A percentile compares a stretch with the other conserved stretches of the same genome.
phyloP scores from a whole-genome alignment of 2,888 invertebrate species.

The Noctua janthina region DNA sequence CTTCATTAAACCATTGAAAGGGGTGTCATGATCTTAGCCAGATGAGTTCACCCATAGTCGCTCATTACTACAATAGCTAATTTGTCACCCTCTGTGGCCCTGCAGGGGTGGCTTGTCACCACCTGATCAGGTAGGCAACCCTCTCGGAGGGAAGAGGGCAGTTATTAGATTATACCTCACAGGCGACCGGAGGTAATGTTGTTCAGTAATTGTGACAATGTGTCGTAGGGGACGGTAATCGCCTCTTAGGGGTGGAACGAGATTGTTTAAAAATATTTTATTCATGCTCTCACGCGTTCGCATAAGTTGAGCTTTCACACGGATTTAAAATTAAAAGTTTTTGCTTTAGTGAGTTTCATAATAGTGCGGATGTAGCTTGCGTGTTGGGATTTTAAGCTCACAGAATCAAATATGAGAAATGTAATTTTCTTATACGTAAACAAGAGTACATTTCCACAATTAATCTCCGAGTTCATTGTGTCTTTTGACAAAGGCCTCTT shows the following conservation, averaged over 20 bases:
- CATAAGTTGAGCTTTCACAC: slow-evolving; percentile 11
- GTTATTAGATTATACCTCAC: slow-evolving; percentile 71
- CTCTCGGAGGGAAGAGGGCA: slow-evolving; percentile 65
- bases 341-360: slow-evolving; percentile 1
- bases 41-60: slow-evolving; percentile 40
- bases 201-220: slow-evolving; percentile 40
- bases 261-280: slow-evolving; percentile 52
- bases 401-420: neutral
- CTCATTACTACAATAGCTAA: slow-evolving; percentile 64
- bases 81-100: slow-evolving; percentile 56
- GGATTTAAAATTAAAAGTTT: slow-evolving; percentile 30
- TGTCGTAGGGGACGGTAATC: slow-evolving; percentile 24
- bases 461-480: neutral
- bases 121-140: slow-evolving; percentile 67
- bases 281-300: slow-evolving; percentile 43
- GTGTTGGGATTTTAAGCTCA: neutral
- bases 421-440: neutral
- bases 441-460: neutral
- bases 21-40: slow-evolving; percentile 60
- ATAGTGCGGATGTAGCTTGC: neutral
- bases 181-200: slow-evolving; percentile 53
- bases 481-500: neutral
- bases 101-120: slow-evolving; percentile 20
- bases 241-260: slow-evolving; percentile 16
- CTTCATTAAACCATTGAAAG: slow-evolving; percentile 40